Evolutionary conservation across 2,797 vertebrate species (phyloP).

Genomic region (Parambassis ranga): DNA sequence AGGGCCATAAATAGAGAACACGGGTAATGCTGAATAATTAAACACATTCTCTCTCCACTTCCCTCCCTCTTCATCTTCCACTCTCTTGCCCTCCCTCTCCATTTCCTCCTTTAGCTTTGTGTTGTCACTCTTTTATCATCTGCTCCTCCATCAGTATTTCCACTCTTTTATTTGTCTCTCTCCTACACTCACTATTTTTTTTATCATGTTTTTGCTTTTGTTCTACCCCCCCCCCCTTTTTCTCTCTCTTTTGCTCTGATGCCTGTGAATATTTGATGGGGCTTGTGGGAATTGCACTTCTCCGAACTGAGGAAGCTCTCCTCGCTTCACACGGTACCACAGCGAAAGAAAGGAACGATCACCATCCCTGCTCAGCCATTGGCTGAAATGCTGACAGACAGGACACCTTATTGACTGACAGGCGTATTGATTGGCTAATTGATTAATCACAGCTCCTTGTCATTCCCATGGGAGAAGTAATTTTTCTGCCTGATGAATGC

Average conservation of each 20-base stretch:
- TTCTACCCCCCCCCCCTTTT: not conserved
- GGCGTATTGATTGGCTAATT: slow-evolving; percentile 58
- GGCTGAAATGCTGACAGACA: slow-evolving; percentile 1
- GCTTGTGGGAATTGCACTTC: slow-evolving; percentile 38
- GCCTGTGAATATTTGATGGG: slow-evolving; percentile 60
- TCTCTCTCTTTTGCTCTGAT: slow-evolving; percentile 13
- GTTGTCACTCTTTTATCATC: slow-evolving; percentile 25
- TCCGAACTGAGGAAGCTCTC: slow-evolving; percentile 14
- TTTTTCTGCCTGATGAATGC: slow-evolving; percentile 41
- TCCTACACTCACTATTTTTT: not conserved
- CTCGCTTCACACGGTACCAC: not conserved
- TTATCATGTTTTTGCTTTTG: slow-evolving; percentile 11
- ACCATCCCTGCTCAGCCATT: not conserved
- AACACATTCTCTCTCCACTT: slow-evolving; percentile 59
- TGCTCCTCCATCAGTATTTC: slow-evolving; percentile 20
- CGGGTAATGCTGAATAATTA: slow-evolving; percentile 77
- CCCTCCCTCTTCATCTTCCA: slow-evolving; percentile 20
- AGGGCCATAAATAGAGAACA: slow-evolving; percentile 78
- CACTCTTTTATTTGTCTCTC: slow-evolving; percentile 21
- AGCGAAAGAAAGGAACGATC: not conserved
- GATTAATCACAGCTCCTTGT: slow-evolving; percentile 53
- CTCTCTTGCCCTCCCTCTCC: slow-evolving; percentile 12
- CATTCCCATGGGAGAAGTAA: slow-evolving; percentile 5
- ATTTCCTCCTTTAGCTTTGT: slow-evolving; percentile 16
- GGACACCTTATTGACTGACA: slow-evolving; percentile 40